These are phyloP conservation scores for Orchestes rusci DNA, from an alignment of 2,888 invertebrate species.

Conservation along the genomic window DNA sequence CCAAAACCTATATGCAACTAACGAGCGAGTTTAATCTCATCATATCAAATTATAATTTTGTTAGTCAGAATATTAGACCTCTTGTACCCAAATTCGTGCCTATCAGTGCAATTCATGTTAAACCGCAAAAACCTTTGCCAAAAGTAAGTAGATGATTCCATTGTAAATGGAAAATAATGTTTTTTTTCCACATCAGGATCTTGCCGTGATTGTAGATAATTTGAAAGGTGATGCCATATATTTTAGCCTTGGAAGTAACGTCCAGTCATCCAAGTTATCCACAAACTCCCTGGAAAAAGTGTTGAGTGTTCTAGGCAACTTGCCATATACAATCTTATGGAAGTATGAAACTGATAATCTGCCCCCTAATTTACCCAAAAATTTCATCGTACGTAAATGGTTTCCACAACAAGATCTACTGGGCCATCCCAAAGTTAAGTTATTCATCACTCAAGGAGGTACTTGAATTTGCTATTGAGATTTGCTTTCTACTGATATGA, in stretches of 20 bases:
- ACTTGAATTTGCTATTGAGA: no score
- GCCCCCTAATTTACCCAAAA: conserved; percentile 33
- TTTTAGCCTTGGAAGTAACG: conserved; percentile 43
- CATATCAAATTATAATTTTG: conserved; percentile 31
- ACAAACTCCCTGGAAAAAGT: conserved; percentile 33
- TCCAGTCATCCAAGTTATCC: conserved; percentile 37
- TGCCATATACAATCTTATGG: conserved; percentile 45
- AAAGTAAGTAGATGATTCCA: conserved; percentile 26
- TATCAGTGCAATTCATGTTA: conserved; percentile 33
- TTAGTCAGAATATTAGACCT: conserved; percentile 28
- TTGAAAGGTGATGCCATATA: conserved; percentile 40
- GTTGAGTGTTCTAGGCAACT: conserved; percentile 36
- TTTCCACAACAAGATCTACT: conserved; percentile 42
- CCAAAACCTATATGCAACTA: conserved; percentile 26
- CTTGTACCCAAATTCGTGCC: conserved; percentile 30
- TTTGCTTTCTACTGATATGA: no score
- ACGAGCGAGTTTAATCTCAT: conserved; percentile 31
- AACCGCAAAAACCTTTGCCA: conserved; percentile 30
- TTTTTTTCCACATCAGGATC: no score
- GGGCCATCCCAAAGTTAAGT: conserved; percentile 32
- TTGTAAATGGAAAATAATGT: no score
- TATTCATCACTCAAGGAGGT: conserved; percentile 34
- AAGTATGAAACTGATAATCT: conserved; percentile 41
- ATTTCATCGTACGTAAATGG: conserved; percentile 42
- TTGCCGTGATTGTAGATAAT: conserved; percentile 37